Conservation (phyloP, 2,113 vertebrate genomes). For the Erinaceus europaeus region DNA sequence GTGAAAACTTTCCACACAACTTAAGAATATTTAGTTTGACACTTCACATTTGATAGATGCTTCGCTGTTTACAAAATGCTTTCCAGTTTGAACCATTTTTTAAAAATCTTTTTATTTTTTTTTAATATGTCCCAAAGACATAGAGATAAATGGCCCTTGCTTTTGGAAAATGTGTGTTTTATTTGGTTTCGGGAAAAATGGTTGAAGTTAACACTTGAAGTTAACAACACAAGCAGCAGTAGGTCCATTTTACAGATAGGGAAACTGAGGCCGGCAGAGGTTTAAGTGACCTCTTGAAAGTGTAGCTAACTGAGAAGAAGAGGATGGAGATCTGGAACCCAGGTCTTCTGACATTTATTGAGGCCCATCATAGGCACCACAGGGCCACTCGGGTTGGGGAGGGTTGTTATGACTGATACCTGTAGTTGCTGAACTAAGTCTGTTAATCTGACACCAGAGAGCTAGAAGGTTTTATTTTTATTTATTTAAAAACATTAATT, state of each 20-base stretch:
- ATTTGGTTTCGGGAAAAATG: not conserved
- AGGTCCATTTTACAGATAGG: conserved; percentile 17
- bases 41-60: not conserved
- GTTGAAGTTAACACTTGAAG: not conserved
- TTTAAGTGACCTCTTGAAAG: not conserved
- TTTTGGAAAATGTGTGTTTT: conserved; percentile 30
- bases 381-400: not conserved
- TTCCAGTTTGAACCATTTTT: no score
- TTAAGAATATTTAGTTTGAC: not conserved
- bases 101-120: no score
- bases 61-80: not conserved
- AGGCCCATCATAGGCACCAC: not conserved
- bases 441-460: not conserved
- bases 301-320: not conserved
- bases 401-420: not conserved
- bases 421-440: not conserved
- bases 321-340: not conserved
- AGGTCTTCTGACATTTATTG: not conserved
- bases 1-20: not conserved
- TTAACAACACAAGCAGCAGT: not conserved
- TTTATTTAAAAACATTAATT: no score
- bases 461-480: conserved; percentile 5
- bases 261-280: conserved; percentile 5
- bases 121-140: no score
- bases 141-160: not conserved